phyloP scores from a whole-genome alignment of 2,888 invertebrate genomes.

The Pristionchus japonicus region DNA sequence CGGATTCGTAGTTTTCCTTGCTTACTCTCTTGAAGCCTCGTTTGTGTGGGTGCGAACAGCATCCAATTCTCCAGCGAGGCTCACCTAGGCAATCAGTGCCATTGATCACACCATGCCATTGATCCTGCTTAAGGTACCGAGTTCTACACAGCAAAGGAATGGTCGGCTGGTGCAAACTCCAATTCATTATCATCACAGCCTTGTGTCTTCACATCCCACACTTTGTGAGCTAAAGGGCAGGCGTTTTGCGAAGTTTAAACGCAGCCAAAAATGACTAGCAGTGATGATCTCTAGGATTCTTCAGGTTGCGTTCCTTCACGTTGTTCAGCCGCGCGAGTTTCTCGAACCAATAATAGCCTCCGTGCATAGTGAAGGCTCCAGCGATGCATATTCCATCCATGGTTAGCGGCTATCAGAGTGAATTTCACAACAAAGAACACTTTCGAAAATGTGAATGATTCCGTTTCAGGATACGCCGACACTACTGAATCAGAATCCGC shows the following conservation, averaged over 20 bases:
- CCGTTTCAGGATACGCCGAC: neutral
- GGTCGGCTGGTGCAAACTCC: neutral
- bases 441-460: neutral
- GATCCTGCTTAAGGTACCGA: neutral
- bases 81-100: too few species aligned
- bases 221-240: neutral
- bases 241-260: too few species aligned
- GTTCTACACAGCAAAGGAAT: neutral
- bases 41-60: too few species aligned
- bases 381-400: neutral
- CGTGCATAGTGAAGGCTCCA: neutral
- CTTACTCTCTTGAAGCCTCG: too few species aligned
- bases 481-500: neutral
- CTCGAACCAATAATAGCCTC: neutral
- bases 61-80: too few species aligned
- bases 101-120: too few species aligned
- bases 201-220: neutral
- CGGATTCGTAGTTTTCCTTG: too few species aligned
- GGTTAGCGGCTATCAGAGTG: neutral
- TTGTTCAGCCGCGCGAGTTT: neutral
- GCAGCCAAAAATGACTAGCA: neutral
- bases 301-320: neutral
- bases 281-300: neutral
- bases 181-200: neutral
- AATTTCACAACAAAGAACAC: neutral